Evolutionary conservation across 2,797 vertebrate genomes (phyloP), one percentile per base, ranked within the genome.

Genomic region (Melanotaenia parkinsoni): DNA sequence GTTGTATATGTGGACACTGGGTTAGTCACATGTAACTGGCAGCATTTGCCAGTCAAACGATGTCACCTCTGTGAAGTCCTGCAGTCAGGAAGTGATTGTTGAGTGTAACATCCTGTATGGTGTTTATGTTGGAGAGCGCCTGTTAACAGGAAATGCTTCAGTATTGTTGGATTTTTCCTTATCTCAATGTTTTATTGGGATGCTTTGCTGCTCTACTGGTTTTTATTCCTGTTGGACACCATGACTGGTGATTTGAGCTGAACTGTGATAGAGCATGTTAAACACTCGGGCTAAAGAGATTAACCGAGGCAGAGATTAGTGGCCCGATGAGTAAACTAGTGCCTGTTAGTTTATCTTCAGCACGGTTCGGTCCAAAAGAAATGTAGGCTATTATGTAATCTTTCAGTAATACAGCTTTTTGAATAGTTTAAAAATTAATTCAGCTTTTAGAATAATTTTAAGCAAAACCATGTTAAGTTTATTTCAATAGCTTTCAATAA

Each of bases 241-340:
- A 32, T 22, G 37, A n/a, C 35, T 47, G 63, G 60, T 51, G 64
- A 67, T 72, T 51, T 75, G 65, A 33, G 61, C 58, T 59, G 59
- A 76, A 79, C 69, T 63, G 24, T 70, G 72, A 73, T 67, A 61
- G 67, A 66, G 59, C 71, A 20, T 35, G 78, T 80, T 84, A 58
- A 66, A 84, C 57, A 51, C 81, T 57, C 68, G n/a, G 16, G 53
- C 76, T 90, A 80, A 87, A 86, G 72, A 83, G 90, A 90, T 92
- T 90, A 90, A 69, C 72, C 43, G 50, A 75, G 70, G 62, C 67
- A 73, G 50, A 86, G 86, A 89, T 91, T 90, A 91, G 81, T 73
- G 74, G 45, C 67, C 57, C 32, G 63, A 72, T 67, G 67, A 76
- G 68, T 72, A 69, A 76, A 65, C 79, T 64, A 67, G 59, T 66